Conservation (phyloP, 2,797 vertebrate species). For the Yasuhikotakia modesta region DNA sequence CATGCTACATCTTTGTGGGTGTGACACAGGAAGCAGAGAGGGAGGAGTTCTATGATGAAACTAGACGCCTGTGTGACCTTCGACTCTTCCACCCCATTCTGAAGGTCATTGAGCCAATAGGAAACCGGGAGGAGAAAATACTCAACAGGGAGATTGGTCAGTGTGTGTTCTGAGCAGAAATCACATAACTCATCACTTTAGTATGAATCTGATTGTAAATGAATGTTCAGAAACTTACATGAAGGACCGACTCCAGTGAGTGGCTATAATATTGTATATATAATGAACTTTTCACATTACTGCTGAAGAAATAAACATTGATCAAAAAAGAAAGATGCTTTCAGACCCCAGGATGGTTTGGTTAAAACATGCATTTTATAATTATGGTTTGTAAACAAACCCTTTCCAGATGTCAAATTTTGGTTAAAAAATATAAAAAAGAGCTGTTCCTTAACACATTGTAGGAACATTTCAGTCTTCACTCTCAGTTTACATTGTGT, state of each 20-base stretch:
- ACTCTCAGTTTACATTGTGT: neutral
- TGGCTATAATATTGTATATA: no score
- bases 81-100: conserved; percentile 81
- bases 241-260: no score
- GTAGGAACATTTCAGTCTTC: no score
- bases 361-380: no score
- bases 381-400: no score
- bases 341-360: no score
- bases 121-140: conserved; percentile 82
- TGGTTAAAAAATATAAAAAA: no score
- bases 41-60: conserved; percentile 83
- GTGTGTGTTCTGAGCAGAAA: conserved; percentile 9
- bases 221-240: neutral
- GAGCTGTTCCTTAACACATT: no score
- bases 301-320: no score
- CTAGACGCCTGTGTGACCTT: conserved; percentile 77
- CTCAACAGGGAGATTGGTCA: conserved; percentile 82
- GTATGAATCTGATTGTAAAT: neutral
- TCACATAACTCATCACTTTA: neutral
- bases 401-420: no score
- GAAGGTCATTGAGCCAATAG: conserved; percentile 81
- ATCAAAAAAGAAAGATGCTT: no score
- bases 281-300: no score
- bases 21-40: conserved; percentile 82
- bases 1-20: conserved; percentile 81